A percentile compares a stretch with the other conserved stretches of the same genome.
Conservation (phyloP, 2,113 vertebrate genomes). For the Hystrix cristata region DNA sequence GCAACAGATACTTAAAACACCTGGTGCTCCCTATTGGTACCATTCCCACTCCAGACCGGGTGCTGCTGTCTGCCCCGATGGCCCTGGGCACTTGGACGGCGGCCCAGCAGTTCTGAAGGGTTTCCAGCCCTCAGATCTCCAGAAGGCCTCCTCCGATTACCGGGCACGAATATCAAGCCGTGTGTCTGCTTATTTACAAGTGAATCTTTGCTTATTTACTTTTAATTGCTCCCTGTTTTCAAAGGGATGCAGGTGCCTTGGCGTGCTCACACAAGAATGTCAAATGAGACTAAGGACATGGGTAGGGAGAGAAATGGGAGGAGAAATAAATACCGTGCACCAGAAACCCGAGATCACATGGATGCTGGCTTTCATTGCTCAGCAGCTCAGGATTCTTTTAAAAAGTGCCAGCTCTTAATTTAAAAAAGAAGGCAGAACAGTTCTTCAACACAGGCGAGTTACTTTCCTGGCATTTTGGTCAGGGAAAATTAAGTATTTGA, state of each 20-base stretch:
- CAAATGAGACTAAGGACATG: neutral
- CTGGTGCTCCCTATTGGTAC: accelerated
- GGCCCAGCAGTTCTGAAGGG: too few relatives aligned
- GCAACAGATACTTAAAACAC: accelerated
- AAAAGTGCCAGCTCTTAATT: neutral
- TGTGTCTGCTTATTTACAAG: neutral
- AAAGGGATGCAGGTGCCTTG: slow-evolving; percentile 1
- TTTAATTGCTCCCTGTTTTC: neutral
- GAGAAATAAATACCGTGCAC: neutral
- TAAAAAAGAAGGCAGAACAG: neutral
- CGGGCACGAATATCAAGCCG: neutral
- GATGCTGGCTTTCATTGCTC: neutral
- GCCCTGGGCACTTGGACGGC: accelerated
- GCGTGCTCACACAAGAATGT: neutral
- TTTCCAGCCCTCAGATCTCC: neutral
- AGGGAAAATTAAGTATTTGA: neutral
- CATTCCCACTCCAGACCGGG: neutral
- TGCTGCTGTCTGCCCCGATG: neutral
- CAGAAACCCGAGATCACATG: neutral
- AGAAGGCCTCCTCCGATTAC: neutral
- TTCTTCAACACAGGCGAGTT: neutral
- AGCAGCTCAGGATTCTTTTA: neutral
- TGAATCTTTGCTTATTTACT: neutral
- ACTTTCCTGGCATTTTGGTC: slow-evolving; percentile 1
- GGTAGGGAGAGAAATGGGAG: neutral